These are phyloP conservation scores for Ammodytes marinus DNA, from an alignment of 2,113 vertebrate genomes.

Conservation along the genomic window DNA sequence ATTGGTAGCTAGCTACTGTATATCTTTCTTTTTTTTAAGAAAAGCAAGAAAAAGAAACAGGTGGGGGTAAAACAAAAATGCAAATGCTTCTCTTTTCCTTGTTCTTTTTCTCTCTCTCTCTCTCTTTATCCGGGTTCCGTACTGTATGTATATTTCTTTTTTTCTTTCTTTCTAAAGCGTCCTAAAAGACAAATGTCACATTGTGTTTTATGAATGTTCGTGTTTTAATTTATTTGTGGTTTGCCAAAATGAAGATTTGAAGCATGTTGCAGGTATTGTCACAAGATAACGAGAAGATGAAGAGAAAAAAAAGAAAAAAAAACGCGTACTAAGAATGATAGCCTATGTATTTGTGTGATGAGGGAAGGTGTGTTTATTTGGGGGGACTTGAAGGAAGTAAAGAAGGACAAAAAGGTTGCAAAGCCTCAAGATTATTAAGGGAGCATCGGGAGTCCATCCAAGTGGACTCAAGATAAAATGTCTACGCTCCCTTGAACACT, in stretches of 20 bases:
- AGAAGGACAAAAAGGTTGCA: slow-evolving; percentile 40
- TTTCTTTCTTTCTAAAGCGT: slow-evolving; percentile 78
- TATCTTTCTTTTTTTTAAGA: slow-evolving; percentile 80
- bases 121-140: slow-evolving; percentile 62
- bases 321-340: slow-evolving; percentile 62
- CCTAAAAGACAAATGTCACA: slow-evolving; percentile 73
- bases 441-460: slow-evolving; percentile 46
- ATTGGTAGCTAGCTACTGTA: slow-evolving; percentile 86
- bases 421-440: slow-evolving; percentile 65
- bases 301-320: slow-evolving; percentile 27
- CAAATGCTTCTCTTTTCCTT: slow-evolving; percentile 79
- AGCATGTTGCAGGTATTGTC: slow-evolving; percentile 84
- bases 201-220: slow-evolving; percentile 85
- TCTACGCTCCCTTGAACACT: slow-evolving; percentile 50
- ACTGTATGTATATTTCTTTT: slow-evolving; percentile 73
- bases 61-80: slow-evolving; percentile 61
- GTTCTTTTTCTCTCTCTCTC: slow-evolving; percentile 40
- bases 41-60: slow-evolving; percentile 76
- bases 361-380: slow-evolving; percentile 63
- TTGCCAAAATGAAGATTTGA: slow-evolving; percentile 87
- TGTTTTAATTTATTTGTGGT: slow-evolving; percentile 87
- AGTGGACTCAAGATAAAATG: slow-evolving; percentile 47
- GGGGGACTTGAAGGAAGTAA: slow-evolving; percentile 47
- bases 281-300: slow-evolving; percentile 72
- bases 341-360: slow-evolving; percentile 78